Percentiles rank a stretch among this genome's conserved stretches.
Conservation (phyloP, 2,797 vertebrate genomes). For the Xyrichtys novacula region DNA sequence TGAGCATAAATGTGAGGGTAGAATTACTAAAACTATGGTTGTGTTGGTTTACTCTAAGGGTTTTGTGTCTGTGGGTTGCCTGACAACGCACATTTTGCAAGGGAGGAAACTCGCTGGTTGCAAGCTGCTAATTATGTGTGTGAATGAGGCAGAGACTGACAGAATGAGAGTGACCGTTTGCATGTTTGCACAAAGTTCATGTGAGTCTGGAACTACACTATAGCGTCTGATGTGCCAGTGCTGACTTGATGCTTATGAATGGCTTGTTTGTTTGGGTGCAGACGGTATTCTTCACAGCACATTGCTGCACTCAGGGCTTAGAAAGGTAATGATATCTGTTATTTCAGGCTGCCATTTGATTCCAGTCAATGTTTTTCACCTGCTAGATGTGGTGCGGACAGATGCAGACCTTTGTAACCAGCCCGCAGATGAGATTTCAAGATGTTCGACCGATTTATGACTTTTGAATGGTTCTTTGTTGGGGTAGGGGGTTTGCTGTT, state of each 20-base stretch:
- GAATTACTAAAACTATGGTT: neutral
- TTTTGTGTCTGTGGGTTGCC: constrained; percentile 26
- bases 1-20: constrained; percentile 2
- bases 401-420: constrained; percentile 25
- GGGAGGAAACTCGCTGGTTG: constrained; percentile 28
- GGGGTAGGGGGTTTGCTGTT: constrained; percentile 32
- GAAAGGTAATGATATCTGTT: constrained; percentile 71
- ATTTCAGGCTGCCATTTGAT: constrained; percentile 64
- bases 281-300: constrained; percentile 37
- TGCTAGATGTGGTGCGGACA: constrained; percentile 36
- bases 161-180: constrained; percentile 29
- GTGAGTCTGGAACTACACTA: constrained; percentile 34
- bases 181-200: constrained; percentile 34
- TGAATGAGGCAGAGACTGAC: constrained; percentile 23
- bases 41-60: neutral
- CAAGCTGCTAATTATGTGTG: constrained; percentile 26
- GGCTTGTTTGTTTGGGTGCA: constrained; percentile 70
- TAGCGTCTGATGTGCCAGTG: constrained; percentile 37
- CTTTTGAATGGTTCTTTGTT: constrained; percentile 58
- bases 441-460: constrained; percentile 52
- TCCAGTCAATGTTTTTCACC: constrained; percentile 32
- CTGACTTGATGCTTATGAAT: constrained; percentile 67
- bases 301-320: constrained; percentile 54
- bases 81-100: constrained; percentile 23
- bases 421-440: constrained; percentile 56